phyloP scores from a whole-genome alignment of 2,113 vertebrate genomes.

The Gambusia holbrooki region DNA sequence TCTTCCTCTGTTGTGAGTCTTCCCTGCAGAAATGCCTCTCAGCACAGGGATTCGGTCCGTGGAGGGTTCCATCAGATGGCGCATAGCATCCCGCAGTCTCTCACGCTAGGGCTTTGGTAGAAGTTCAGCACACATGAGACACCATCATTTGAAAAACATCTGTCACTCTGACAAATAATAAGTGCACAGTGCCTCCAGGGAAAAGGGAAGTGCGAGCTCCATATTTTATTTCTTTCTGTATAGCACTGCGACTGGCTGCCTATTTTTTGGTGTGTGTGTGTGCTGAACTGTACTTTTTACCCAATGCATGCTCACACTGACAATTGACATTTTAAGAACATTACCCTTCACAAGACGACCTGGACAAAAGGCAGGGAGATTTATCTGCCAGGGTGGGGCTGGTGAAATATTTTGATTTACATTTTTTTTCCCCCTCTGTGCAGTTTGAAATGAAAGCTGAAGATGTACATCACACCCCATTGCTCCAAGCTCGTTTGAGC shows the following conservation, averaged over 20 bases:
- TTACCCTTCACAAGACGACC: slow-evolving; percentile 74
- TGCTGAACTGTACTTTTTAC: slow-evolving; percentile 71
- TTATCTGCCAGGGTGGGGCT: slow-evolving; percentile 45
- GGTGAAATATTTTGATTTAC: slow-evolving; percentile 70
- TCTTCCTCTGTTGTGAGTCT: slow-evolving; percentile 21
- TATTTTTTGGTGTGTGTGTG: slow-evolving; percentile 48
- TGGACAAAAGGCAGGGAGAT: slow-evolving; percentile 74
- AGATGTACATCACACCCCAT: slow-evolving; percentile 39
- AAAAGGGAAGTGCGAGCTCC: slow-evolving; percentile 73
- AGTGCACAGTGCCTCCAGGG: slow-evolving; percentile 72
- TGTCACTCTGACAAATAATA: slow-evolving; percentile 84
- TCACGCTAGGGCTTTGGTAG: slow-evolving; percentile 63
- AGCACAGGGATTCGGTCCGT: slow-evolving; percentile 48
- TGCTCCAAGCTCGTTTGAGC: slow-evolving; percentile 39
- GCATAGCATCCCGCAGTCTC: slow-evolving; percentile 63
- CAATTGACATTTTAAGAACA: slow-evolving; percentile 80
- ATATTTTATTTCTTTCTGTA: slow-evolving; percentile 74
- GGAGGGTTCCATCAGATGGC: slow-evolving; percentile 70
- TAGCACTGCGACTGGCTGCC: slow-evolving; percentile 58
- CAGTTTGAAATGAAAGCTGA: slow-evolving; percentile 54
- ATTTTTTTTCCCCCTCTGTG: slow-evolving; percentile 32
- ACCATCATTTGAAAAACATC: slow-evolving; percentile 84
- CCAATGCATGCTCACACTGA: slow-evolving; percentile 71
- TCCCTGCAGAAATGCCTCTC: slow-evolving; percentile 33
- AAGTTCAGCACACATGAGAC: slow-evolving; percentile 79